Evolutionary conservation across 1,140 invertebrate genomes (phyloP), one percentile per base, ranked within the genome.

Genomic region (Cotesia chilonis): DNA sequence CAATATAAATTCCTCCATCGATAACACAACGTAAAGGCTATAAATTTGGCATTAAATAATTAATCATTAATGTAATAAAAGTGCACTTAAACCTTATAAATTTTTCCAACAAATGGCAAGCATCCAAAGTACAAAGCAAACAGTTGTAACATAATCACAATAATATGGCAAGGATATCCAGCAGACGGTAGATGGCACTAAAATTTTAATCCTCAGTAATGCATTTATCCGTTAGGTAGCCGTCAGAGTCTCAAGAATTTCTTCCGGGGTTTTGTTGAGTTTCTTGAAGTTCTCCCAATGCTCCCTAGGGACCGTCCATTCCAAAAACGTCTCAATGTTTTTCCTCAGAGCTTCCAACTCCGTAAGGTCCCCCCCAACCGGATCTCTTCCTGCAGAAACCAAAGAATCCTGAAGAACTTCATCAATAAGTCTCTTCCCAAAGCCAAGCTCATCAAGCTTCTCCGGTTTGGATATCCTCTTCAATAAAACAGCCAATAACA

Each of bases 401-500:
- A 95, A 87, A 0, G 93, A 94, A 73, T 94, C 93, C 36, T 91
- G 88, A 1, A 95, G 87, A n/a, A 95, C 91, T 65, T 94, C 92
- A 79, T 95, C 94, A 73, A 95, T 94, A 3, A 95, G 87, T 75
- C 92, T 87, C 81, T 94, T 94, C 74, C 94, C 94, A 81, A 92
- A 94, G 75, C 94, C 94, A 76, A 95, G 84, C 76, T 92, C 92
- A 55, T 92, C 90, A 7, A 95, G 86, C 77, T 91, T 90, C 74
- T 92, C 90, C 55, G 91, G 90, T n/a, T 91, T 92, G 10, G 94
- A 94, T 68, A 96, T 95, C 78, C 93, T 92, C 72, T 94, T 94
- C 1, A 95, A 82, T 12, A 95, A 88, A 35, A 95, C 90, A 1
- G 94, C 94, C 63, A 95, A 85, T 4, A 94, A 87, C 69, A 94